Base-by-base conservation (phyloP, 2,888 invertebrate species). In the Drosophila tripunctata region DNA sequence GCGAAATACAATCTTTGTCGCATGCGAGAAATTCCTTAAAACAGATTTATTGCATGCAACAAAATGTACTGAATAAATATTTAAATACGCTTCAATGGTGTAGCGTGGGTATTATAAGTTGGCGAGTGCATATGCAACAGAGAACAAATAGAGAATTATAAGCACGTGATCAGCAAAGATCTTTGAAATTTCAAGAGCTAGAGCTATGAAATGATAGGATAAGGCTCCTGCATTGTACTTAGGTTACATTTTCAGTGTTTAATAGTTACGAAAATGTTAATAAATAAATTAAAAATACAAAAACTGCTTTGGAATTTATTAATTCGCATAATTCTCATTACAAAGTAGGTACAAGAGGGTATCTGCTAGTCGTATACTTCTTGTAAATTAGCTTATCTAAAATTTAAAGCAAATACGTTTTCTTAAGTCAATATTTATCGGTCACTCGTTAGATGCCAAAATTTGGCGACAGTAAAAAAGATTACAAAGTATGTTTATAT, bases 11-110 rank as follows among this genome's bases (percentile, higher is more conserved):
- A 27, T 12, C 2, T n/a, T 1, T 31, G 35, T 27, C 33, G n/a
- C 79, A 67, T 75, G 57, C 62, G 10, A 67, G 2, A 38, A n/a
- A n/a, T n/a, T n/a, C n/a, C 19, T 19, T 40, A 10, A 8, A 14
- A 6, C 15, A 48, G 19, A 56, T 31, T 30, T 48, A 12, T 62
- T 21, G 24, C 62, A 58, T 71, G 57, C n/a, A 44, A 54, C 8
- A 24, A 24, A 17, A 17, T 40, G 12, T 21, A 21, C 19, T 40
- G 50, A 30, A 51, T 30, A 30, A 40, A 51, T 30, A 7, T 17
- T 27, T 40, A 12, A 5, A 35, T 5, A 7, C 12, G 8, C 3
- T 38, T 27, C 3, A 12, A 5, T 10, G 19, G 30, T 4, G 12
- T 8, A 17, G 1, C n/a, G 2, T 17, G 17, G n/a, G 19, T 12